Conservation (phyloP, 2,113 vertebrate genomes). For the Pithys albifrons region DNA sequence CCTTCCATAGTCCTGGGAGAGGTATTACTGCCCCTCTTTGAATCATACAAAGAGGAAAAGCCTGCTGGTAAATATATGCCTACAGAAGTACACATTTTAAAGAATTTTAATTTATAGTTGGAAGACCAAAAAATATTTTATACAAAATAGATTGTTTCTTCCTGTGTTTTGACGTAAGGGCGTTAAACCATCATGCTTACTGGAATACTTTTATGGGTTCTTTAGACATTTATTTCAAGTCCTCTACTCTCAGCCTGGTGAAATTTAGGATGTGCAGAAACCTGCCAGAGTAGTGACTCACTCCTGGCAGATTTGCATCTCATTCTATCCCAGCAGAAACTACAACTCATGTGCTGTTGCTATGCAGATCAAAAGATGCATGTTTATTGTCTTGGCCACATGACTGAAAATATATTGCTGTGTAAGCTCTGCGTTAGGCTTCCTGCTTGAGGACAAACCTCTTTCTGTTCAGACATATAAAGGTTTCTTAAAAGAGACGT, state of each 20-base stretch:
- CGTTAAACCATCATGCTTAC: slow-evolving; percentile 68
- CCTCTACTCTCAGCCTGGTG: slow-evolving; percentile 57
- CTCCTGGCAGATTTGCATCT: slow-evolving; percentile 70
- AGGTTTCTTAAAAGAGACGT: slow-evolving; percentile 56
- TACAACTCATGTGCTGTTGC: slow-evolving; percentile 26
- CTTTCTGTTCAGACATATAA: slow-evolving; percentile 71
- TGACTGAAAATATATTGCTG: slow-evolving; percentile 66
- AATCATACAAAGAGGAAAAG: slow-evolving; percentile 2
- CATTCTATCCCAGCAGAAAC: slow-evolving; percentile 55
- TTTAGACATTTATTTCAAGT: slow-evolving; percentile 74
- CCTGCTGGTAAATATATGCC: slow-evolving; percentile 12
- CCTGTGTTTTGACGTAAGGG: slow-evolving; percentile 72
- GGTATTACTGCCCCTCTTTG: slow-evolving; percentile 21
- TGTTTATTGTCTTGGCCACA: slow-evolving; percentile 75
- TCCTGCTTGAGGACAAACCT: slow-evolving; percentile 73
- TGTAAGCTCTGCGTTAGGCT: slow-evolving; percentile 46
- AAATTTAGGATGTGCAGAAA: slow-evolving; percentile 74
- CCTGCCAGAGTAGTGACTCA: slow-evolving; percentile 57
- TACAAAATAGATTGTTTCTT: slow-evolving; percentile 57
- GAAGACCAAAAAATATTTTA: slow-evolving; percentile 50
- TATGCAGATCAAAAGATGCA: slow-evolving; percentile 72
- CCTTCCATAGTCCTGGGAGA: not conserved
- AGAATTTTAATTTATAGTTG: slow-evolving; percentile 68
- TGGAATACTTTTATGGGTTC: slow-evolving; percentile 70
- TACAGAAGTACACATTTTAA: slow-evolving; percentile 51